A percentile compares a stretch with the other conserved stretches of the same genome.
Conservation (phyloP, 2,888 invertebrate genomes). For the Pilophorus perplexus region DNA sequence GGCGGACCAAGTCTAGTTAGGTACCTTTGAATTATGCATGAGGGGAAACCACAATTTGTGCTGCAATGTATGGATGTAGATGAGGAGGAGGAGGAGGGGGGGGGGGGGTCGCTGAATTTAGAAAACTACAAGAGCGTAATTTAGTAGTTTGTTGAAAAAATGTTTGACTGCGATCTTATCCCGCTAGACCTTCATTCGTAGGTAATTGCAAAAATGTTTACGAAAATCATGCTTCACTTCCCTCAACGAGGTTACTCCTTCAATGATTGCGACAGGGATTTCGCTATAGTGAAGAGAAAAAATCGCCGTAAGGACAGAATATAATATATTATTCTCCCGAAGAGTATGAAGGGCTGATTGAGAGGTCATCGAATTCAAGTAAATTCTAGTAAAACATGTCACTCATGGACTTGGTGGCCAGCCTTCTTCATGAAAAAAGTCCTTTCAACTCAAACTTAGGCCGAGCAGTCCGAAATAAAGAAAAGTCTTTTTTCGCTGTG, state of each 20-base stretch:
- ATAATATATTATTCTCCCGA: constrained; percentile 14
- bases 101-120: too few relatives aligned
- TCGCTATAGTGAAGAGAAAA: constrained; percentile 3
- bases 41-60: too few relatives aligned
- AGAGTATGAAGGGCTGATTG: constrained; percentile 6
- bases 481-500: neutral
- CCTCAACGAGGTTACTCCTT: constrained; percentile 10
- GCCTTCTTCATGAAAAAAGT: too few relatives aligned
- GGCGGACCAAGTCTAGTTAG: too few relatives aligned
- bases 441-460: too few relatives aligned
- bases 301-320: neutral
- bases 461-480: constrained; percentile 1
- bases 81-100: too few relatives aligned
- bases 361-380: constrained; percentile 9
- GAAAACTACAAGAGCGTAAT: too few relatives aligned
- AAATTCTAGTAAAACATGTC: constrained; percentile 1
- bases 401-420: neutral
- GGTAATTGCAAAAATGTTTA: neutral
- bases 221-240: constrained; percentile 6
- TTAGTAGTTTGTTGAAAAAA: too few relatives aligned
- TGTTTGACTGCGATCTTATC: too few relatives aligned
- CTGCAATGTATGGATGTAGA: too few relatives aligned
- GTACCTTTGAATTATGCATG: too few relatives aligned
- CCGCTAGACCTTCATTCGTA: too few relatives aligned
- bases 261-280: constrained; percentile 16